Evolutionary conservation across 2,113 vertebrate species (phyloP), one percentile per base, ranked within the genome.

Genomic region (Uria lomvia): DNA sequence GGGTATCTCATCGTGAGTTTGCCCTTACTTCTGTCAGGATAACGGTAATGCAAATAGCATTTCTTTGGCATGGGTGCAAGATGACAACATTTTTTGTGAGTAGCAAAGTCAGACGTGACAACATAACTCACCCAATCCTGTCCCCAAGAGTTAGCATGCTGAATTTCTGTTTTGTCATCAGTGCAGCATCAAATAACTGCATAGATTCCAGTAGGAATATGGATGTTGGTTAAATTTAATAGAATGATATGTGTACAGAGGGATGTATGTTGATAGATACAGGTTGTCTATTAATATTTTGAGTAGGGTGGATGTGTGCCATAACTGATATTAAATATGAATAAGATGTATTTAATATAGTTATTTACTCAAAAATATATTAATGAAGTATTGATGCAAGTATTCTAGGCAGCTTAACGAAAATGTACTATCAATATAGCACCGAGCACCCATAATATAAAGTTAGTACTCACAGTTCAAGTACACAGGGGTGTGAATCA

Each of bases 1-100:
- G 18, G 1, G 1, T 74, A 36, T 38, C 10, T 91, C 9, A 20
- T 45, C 0, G 1, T 60, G 53, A 52, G 14, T 7, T 20, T 62
- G 19, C 8, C 19, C 19, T 82, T 53, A 42, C n/a, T 12, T 50
- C 1, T 60, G 53, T 59, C 21, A 34, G 56, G 26, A 43, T 17
- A 73, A 16, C 2, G 5, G 19, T 53, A 60, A 42, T 29, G 21
- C 0, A 0, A 86, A 43, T 29, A 72, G 5, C 20, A n/a, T 76
- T 78, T 70, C 34, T 36, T 59, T 76, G 53, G n/a, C 2, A 4
- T 18, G 7, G 3, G 1, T 59, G 22, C 2, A 3, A 24, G n/a
- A 38, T 40, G 40, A 23, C 11, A 47, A 30, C 7, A 4, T 23
- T 70, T 24, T 58, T 65, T 72, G 4, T n/a, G n/a, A 72, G 13